Base-by-base conservation (phyloP, 2,888 invertebrate genomes). In the Torymus tubicola region DNA sequence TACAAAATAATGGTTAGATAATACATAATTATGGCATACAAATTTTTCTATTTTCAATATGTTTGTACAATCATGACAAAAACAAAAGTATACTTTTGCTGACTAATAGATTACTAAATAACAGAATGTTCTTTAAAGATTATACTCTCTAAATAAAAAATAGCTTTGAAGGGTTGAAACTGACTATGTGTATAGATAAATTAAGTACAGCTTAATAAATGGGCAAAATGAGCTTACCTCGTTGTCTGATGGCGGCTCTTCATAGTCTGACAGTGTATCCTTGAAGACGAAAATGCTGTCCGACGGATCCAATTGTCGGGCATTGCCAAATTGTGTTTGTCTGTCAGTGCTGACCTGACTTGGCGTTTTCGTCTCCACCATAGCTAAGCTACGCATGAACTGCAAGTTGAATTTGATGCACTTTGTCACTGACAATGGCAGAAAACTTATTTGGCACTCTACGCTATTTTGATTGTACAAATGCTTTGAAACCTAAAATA, bases 281-380 rank as follows among this genome's bases (percentile, higher is more conserved):
- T 90, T 90, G 86, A 90, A 90, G 77, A 90, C 90, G 80, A 90
- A 90, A 84, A 90, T 87, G 85, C 89, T 87, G 24, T 90, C 90
- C 14, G 90, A 90, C 68, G 87, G 86, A 11, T 90, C 89, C 79
- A 90, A 85, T 75, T 83, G 79, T 65, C 90, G 86, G 21, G 84
- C 78, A 83, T 90, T 90, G 83, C 90, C 90, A 84, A 90, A 90
- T 84, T 90, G 90, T 71, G 90, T 90, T 84, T 90, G 89, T 58
- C 83, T 84, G 80, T 90, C 78, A 60, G 75, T 55, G 31, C 18
- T 13, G 18, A 57, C 57, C 24, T 77, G 65, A 68, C 60, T 68
- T 67, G 70, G 67, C 50, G 60, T 14, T 68, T 16, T 61, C 5
- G 86, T 88, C 80, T 89, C 88, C 53, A 89, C 87, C 90, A 89